Conservation (phyloP, 2,797 vertebrate genomes). For the Nasua narica region DNA sequence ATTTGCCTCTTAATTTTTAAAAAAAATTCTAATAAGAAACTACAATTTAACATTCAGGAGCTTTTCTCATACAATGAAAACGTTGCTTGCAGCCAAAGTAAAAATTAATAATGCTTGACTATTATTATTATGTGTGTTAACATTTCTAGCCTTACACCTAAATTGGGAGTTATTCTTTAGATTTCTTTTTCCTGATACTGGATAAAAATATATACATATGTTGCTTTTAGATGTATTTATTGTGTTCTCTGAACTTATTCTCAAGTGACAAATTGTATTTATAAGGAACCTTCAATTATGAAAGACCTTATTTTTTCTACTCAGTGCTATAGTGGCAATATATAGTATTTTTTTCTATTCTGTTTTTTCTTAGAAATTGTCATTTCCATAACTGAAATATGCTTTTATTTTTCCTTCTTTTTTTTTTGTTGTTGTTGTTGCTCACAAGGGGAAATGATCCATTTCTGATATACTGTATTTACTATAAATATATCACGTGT, state of each 20-base stretch:
- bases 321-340: neutral
- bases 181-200: neutral
- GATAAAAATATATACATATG: neutral
- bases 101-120: constrained; percentile 15
- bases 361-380: constrained; percentile 49
- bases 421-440: constrained; percentile 63
- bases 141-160: neutral
- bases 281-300: constrained; percentile 36
- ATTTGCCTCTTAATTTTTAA: neutral
- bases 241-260: constrained; percentile 19
- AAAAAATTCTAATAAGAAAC: neutral
- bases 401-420: constrained; percentile 29
- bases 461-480: constrained; percentile 48
- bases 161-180: constrained; percentile 15
- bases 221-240: constrained; percentile 34
- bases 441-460: neutral
- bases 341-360: neutral
- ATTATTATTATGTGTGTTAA: neutral
- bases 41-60: constrained; percentile 17
- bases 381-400: constrained; percentile 10
- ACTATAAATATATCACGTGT: constrained; percentile 27
- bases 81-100: neutral
- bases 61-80: constrained; percentile 23
- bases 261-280: constrained; percentile 16
- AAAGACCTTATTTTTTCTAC: constrained; percentile 35